Percentiles rank a stretch among this genome's conserved stretches.
Conservation (phyloP, 2,797 vertebrate genomes). For the Iguana delicatissima region DNA sequence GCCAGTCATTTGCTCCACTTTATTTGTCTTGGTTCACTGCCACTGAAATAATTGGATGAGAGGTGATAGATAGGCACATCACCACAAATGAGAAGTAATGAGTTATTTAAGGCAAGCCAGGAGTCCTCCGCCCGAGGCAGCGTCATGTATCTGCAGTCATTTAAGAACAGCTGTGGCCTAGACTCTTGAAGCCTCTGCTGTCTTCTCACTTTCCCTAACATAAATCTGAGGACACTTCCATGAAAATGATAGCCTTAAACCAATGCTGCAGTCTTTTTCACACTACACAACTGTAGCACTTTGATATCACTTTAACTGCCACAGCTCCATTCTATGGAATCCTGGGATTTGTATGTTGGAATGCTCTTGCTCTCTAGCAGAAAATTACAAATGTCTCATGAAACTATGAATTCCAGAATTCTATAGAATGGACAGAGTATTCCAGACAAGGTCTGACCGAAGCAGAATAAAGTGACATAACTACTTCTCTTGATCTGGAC, state of each 20-base stretch:
- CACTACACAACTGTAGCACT: too few relatives aligned
- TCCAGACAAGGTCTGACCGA: too few relatives aligned
- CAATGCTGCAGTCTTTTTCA: background rate
- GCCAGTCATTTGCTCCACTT: background rate
- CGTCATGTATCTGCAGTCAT: background rate
- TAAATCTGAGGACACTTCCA: background rate
- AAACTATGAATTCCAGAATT: too few relatives aligned
- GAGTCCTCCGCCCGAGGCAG: constrained; percentile 7
- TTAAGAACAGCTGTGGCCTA: constrained; percentile 19
- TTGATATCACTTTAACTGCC: background rate
- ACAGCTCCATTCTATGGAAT: too few relatives aligned
- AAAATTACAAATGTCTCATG: too few relatives aligned
- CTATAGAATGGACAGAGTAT: too few relatives aligned
- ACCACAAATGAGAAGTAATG: constrained; percentile 14
- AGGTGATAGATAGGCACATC: constrained; percentile 11
- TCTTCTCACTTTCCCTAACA: background rate
- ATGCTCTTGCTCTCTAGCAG: too few relatives aligned
- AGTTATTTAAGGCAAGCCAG: constrained; percentile 12
- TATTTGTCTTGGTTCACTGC: constrained; percentile 41
- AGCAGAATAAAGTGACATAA: too few relatives aligned
- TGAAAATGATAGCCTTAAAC: background rate
- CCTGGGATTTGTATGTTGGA: too few relatives aligned
- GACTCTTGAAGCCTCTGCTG: background rate
- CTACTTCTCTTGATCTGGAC: too few relatives aligned
- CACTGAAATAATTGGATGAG: constrained; percentile 30